These are phyloP conservation scores for Neria commutata DNA, from an alignment of 2,888 invertebrate species.

Conservation along the genomic window DNA sequence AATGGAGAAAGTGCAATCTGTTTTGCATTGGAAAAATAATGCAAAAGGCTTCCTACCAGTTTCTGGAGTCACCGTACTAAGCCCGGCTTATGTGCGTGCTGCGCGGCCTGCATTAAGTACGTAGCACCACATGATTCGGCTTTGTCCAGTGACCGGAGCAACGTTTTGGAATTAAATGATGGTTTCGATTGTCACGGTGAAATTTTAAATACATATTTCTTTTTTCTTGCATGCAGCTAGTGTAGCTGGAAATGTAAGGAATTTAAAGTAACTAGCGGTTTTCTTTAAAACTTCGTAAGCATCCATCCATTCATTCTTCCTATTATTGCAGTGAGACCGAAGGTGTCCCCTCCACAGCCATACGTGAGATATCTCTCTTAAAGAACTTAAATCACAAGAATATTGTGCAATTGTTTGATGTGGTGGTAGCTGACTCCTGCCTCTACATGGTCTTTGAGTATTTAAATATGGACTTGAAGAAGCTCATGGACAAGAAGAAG, in stretches of 20 bases:
- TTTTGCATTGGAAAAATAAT: slow-evolving; percentile 4
- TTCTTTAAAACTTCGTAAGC: too few species aligned
- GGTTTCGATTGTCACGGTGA: slow-evolving; percentile 35
- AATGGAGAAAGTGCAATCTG: not conserved
- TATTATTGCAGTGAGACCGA: slow-evolving; percentile 79
- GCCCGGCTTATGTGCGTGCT: slow-evolving; percentile 68
- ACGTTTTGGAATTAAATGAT: slow-evolving; percentile 8
- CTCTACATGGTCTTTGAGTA: slow-evolving; percentile 95
- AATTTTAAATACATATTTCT: not conserved
- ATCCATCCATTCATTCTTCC: not conserved
- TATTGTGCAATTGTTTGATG: slow-evolving; percentile 88
- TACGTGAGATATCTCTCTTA: slow-evolving; percentile 92
- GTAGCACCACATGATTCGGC: slow-evolving; percentile 79
- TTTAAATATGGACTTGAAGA: slow-evolving; percentile 90
- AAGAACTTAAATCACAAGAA: slow-evolving; percentile 89
- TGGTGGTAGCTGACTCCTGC: slow-evolving; percentile 83
- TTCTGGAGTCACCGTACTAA: slow-evolving; percentile 56
- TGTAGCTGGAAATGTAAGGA: too few species aligned
- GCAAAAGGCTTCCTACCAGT: too few species aligned
- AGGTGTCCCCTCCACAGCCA: slow-evolving; percentile 96
- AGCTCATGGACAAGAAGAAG: slow-evolving; percentile 77
- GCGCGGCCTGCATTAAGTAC: slow-evolving; percentile 63
- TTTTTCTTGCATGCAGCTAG: not conserved
- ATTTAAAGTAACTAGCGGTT: too few species aligned
- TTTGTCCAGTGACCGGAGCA: slow-evolving; percentile 60